phyloP scores from a whole-genome alignment of 2,888 invertebrate species.

The Oscheius myriophilus region DNA sequence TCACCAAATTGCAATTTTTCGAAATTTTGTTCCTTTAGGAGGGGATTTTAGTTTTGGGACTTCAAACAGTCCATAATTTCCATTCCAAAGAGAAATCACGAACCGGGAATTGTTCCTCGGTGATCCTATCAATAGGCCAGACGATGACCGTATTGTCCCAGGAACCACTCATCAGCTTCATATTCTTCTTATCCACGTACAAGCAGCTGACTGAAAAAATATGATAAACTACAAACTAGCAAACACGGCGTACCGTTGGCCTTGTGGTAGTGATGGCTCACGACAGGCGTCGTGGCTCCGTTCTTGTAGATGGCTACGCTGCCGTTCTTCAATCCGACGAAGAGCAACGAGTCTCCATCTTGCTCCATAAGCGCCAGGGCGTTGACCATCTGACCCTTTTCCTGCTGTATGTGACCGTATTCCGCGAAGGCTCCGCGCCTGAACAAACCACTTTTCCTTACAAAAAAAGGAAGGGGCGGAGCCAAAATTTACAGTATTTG shows the following conservation, averaged over 20 bases:
- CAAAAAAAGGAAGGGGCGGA: background rate
- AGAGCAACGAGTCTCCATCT: slow-evolving; percentile 42
- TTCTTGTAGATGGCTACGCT: slow-evolving; percentile 53
- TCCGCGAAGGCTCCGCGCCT: slow-evolving; percentile 37
- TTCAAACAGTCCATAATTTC: too few species aligned
- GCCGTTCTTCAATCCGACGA: slow-evolving; percentile 57
- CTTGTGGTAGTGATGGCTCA: slow-evolving; percentile 38
- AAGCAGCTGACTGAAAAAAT: slow-evolving; percentile 73
- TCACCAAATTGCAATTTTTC: too few species aligned
- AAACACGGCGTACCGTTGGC: slow-evolving; percentile 39
- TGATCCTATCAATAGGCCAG: slow-evolving; percentile 76
- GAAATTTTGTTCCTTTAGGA: too few species aligned
- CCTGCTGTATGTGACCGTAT: slow-evolving; percentile 30
- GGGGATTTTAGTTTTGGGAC: too few species aligned
- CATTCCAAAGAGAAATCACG: background rate
- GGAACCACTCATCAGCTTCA: slow-evolving; percentile 83
- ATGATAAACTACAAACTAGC: background rate
- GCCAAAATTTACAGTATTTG: too few species aligned
- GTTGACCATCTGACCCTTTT: slow-evolving; percentile 48
- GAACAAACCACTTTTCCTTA: background rate
- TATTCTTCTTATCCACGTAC: slow-evolving; percentile 72
- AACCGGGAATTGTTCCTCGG: background rate
- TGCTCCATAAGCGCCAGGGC: slow-evolving; percentile 51
- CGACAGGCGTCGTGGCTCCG: slow-evolving; percentile 38
- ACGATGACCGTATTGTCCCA: slow-evolving; percentile 90